A percentile compares a stretch with the other conserved stretches of the same genome.
Conservation (phyloP, 2,888 invertebrate species). For the Tetranychus truncatus region DNA sequence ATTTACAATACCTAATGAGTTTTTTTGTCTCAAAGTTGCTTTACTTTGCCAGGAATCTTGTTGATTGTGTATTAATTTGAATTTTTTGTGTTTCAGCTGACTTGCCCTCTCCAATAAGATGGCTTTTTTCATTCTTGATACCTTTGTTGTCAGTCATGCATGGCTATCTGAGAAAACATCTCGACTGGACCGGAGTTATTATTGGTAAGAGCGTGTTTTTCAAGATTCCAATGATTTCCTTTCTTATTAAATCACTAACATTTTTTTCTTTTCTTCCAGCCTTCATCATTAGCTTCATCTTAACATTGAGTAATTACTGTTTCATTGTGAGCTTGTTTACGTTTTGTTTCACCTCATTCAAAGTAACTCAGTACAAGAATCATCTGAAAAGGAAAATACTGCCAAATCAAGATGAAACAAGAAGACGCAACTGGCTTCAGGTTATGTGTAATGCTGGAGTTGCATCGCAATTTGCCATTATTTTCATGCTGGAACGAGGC, state of each 20-base stretch:
- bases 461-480: constrained; percentile 54
- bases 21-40: too few relatives aligned
- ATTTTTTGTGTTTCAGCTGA: background rate
- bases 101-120: constrained; percentile 8
- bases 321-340: constrained; percentile 53
- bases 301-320: constrained; percentile 56
- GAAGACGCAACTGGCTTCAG: constrained; percentile 63
- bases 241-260: background rate
- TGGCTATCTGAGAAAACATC: background rate
- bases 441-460: constrained; percentile 76
- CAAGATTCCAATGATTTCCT: background rate
- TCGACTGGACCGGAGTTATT: constrained; percentile 7
- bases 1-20: too few relatives aligned
- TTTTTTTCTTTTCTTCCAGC: background rate
- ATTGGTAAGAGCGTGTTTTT: background rate
- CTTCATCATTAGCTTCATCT: constrained; percentile 44
- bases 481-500: constrained; percentile 61
- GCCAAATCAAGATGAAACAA: constrained; percentile 60
- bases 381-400: constrained; percentile 44
- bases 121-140: background rate
- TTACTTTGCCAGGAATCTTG: too few relatives aligned
- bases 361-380: constrained; percentile 55
- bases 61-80: too few relatives aligned
- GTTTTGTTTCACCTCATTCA: constrained; percentile 61
- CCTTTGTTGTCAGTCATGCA: background rate